These are phyloP conservation scores for Chaenocephalus aceratus DNA, from an alignment of 2,113 vertebrate species.

Conservation along the genomic window DNA sequence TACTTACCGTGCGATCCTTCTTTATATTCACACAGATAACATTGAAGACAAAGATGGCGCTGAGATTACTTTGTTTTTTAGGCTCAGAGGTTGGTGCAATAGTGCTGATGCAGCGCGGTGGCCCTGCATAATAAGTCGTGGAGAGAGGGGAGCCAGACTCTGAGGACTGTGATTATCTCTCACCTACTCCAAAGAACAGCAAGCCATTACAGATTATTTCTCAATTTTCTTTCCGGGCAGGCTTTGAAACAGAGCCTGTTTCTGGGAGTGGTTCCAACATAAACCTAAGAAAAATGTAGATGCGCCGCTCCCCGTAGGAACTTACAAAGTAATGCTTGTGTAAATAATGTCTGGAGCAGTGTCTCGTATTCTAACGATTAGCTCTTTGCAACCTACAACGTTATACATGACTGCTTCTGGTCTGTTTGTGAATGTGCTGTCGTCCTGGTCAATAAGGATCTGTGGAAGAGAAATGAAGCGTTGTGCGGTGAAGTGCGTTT, in stretches of 20 bases:
- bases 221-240: slow-evolving; percentile 63
- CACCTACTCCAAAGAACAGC: slow-evolving; percentile 62
- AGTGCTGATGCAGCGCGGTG: slow-evolving; percentile 54
- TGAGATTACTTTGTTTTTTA: slow-evolving; percentile 49
- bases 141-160: slow-evolving; percentile 33
- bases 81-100: slow-evolving; percentile 22
- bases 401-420: slow-evolving; percentile 25
- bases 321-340: slow-evolving; percentile 43
- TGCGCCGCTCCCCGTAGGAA: slow-evolving; percentile 48
- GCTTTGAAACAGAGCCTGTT: slow-evolving; percentile 34
- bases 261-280: slow-evolving; percentile 74
- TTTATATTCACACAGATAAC: slow-evolving; percentile 32
- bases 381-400: slow-evolving; percentile 5
- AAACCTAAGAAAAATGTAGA: slow-evolving; percentile 62
- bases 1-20: slow-evolving; percentile 10
- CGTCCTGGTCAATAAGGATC: slow-evolving; percentile 36
- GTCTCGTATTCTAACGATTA: slow-evolving; percentile 44
- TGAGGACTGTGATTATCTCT: slow-evolving; percentile 61
- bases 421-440: slow-evolving; percentile 24
- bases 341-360: slow-evolving; percentile 64
- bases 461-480: slow-evolving; percentile 34
- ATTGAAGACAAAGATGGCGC: slow-evolving; percentile 28
- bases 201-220: slow-evolving; percentile 70
- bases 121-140: slow-evolving; percentile 58
- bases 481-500: slow-evolving; percentile 23